Evolutionary conservation across 2,797 vertebrate species (phyloP), one percentile per base, ranked within the genome.

Genomic region (Pogoniulus pusillus): DNA sequence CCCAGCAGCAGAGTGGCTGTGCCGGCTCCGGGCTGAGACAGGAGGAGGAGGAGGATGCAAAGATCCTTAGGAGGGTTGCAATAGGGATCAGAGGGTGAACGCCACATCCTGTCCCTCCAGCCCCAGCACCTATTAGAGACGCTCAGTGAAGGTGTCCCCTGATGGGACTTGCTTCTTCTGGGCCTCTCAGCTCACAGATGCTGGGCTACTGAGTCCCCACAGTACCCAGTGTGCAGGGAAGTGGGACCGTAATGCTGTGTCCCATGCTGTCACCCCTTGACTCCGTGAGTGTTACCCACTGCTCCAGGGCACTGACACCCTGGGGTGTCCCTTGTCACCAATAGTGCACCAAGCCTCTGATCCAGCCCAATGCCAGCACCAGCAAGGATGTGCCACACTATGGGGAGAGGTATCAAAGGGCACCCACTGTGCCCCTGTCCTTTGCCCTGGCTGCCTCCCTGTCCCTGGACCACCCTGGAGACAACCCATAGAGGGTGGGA

Each of bases 91-190:
- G 29, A 34, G 35, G 41, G 8, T 43, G 71, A 37, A 39, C 82
- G 18, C 35, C 41, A 4, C 34, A 58, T 58, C 27, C 65, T 82
- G 45, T 23, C 45, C 58, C 27, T 20, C 10, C 32, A 15, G 43
- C 37, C 30, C 41, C 76, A 85, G 57, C n/a, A 30, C 26, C 29
- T 45, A 27, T 35, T 6, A 32, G 49, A n/a, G n/a, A n/a, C n/a
- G n/a, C n/a, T n/a, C n/a, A n/a, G n/a, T n/a, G n/a, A n/a, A 64
- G 29, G 16, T 1, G 0, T 30, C 68, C 0, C 0, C 29, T 64
- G 43, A 47, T 63, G 54, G 39, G 24, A 63, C 49, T 80, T 2
- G 1, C 20, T 74, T 8, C 45, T 77, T 45, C 66, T 4, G 22
- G 16, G 37, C 53, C 53, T 73, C 64, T 53, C 64, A 39, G 64